These are phyloP conservation scores for Phoronis australis DNA, from an alignment of 2,888 invertebrate genomes.

Conservation along the genomic window DNA sequence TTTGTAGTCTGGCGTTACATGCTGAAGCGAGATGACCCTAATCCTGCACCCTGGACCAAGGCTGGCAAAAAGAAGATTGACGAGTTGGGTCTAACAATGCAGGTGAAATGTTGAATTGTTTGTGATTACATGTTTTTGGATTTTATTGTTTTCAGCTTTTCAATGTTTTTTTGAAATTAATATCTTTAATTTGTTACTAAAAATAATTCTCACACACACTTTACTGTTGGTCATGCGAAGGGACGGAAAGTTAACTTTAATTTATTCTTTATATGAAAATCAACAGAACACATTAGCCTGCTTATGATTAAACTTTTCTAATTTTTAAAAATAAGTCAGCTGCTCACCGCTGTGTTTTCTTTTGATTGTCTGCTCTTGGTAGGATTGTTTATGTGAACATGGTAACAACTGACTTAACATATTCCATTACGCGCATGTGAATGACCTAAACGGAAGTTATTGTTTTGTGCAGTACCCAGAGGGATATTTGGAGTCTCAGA, in stretches of 20 bases:
- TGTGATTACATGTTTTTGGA: not conserved
- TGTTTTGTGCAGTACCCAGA: conserved; percentile 62
- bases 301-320: too few species aligned
- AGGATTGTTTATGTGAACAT: not conserved
- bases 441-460: not conserved
- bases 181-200: too few species aligned
- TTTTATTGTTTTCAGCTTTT: not conserved
- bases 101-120: conserved; percentile 17
- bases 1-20: conserved; percentile 75
- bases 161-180: too few species aligned
- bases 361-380: not conserved
- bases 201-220: too few species aligned
- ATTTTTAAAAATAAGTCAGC: too few species aligned
- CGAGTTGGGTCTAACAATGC: conserved; percentile 53
- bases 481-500: conserved; percentile 65
- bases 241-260: too few species aligned
- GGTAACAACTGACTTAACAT: not conserved
- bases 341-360: too few species aligned
- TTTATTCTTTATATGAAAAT: too few species aligned
- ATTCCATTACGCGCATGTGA: not conserved
- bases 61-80: conserved; percentile 60
- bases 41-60: conserved; percentile 73
- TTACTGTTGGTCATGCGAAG: too few species aligned
- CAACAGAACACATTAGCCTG: too few species aligned
- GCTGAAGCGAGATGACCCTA: conserved; percentile 70